A percentile compares a stretch with the other conserved stretches of the same genome.
Evolutionary conservation across 2,113 vertebrate species (phyloP).

Genomic region (Fregetta grallaria): DNA sequence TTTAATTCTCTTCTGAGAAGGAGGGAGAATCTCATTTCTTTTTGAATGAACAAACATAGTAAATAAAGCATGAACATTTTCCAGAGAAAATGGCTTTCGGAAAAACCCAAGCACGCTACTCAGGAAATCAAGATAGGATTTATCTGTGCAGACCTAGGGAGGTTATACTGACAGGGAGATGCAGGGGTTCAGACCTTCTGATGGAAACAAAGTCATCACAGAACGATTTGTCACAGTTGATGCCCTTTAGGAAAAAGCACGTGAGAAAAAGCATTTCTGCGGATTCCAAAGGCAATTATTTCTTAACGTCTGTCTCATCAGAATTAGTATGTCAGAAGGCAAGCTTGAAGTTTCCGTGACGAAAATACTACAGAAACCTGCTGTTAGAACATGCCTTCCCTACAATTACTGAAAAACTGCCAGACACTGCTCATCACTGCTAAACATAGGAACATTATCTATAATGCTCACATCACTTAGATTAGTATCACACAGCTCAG

Average conservation of each 20-base stretch:
- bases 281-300: not conserved
- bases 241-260: not conserved
- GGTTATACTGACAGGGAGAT: not conserved
- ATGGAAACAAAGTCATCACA: not conserved
- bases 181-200: not conserved
- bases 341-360: not conserved
- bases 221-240: not conserved
- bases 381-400: not conserved
- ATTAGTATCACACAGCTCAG: not conserved
- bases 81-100: not conserved
- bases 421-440: not conserved
- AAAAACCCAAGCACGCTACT: not conserved
- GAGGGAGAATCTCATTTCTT: not conserved
- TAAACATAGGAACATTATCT: not conserved
- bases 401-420: not conserved
- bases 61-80: not conserved
- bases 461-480: not conserved
- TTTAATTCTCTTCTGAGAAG: not conserved
- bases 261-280: not conserved
- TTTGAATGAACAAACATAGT: not conserved
- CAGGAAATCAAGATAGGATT: not conserved
- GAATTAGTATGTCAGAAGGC: not conserved
- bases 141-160: not conserved
- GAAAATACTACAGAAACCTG: not conserved
- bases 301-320: not conserved